Conservation (phyloP, 2,113 vertebrate genomes). For the Nematolebias whitei region DNA sequence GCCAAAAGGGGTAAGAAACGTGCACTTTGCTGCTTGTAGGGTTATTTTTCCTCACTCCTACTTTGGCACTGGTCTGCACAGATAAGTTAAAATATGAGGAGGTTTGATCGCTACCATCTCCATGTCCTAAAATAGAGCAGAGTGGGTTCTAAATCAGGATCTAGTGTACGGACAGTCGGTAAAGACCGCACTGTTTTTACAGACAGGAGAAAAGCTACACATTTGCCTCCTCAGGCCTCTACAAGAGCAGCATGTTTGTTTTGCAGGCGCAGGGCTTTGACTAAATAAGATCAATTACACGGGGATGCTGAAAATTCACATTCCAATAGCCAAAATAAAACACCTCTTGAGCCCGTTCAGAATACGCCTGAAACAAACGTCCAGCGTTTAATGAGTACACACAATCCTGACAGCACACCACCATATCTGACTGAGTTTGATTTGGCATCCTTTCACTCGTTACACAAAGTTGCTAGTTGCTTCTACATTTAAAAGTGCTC, state of each 20-base stretch:
- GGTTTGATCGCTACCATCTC: slow-evolving; percentile 25
- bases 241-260: slow-evolving; percentile 48
- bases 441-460: slow-evolving; percentile 24
- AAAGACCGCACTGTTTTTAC: slow-evolving; percentile 60
- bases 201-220: slow-evolving; percentile 36
- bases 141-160: slow-evolving; percentile 39
- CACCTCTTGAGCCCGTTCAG: slow-evolving; percentile 24
- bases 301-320: slow-evolving; percentile 11
- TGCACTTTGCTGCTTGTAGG: slow-evolving; percentile 46
- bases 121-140: slow-evolving; percentile 14
- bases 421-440: slow-evolving; percentile 1
- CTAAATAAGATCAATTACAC: slow-evolving; percentile 46
- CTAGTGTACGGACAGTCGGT: slow-evolving; percentile 47
- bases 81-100: slow-evolving; percentile 3
- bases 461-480: slow-evolving; percentile 12
- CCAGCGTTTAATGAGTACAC: slow-evolving; percentile 16
- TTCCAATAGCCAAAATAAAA: not conserved
- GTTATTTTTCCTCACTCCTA: slow-evolving; percentile 50
- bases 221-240: slow-evolving; percentile 34
- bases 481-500: slow-evolving; percentile 34
- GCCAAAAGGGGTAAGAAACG: slow-evolving; percentile 48
- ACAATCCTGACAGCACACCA: slow-evolving; percentile 38
- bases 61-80: slow-evolving; percentile 10
- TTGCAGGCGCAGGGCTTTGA: slow-evolving; percentile 40
- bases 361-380: slow-evolving; percentile 47